These are phyloP conservation scores for Sebastes steindachneri DNA, from an alignment of 2,797 vertebrate genomes.

Conservation along the genomic window DNA sequence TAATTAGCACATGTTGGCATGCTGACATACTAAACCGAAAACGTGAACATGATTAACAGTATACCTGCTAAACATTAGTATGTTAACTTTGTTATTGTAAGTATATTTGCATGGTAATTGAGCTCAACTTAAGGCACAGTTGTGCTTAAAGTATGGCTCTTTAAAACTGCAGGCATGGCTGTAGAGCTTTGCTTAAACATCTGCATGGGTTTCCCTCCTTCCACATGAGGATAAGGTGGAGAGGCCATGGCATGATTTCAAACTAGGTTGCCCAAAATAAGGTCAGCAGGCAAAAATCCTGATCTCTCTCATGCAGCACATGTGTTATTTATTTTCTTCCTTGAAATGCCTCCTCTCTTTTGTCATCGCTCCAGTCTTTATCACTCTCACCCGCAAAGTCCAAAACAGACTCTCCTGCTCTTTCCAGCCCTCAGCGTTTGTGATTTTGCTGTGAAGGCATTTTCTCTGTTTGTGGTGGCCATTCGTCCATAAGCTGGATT, in stretches of 20 bases:
- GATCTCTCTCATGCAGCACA: neutral
- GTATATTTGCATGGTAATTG: neutral
- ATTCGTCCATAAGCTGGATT: conserved; percentile 71
- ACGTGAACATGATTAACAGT: neutral
- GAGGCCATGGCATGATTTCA: conserved; percentile 4
- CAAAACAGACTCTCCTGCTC: conserved; percentile 49
- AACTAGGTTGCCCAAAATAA: neutral
- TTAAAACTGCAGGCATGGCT: neutral
- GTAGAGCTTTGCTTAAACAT: neutral
- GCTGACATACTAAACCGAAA: neutral
- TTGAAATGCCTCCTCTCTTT: conserved; percentile 17
- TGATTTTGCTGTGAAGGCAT: conserved; percentile 67
- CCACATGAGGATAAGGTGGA: neutral
- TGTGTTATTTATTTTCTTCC: conserved; percentile 21
- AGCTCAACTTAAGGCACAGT: neutral
- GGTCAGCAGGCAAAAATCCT: neutral
- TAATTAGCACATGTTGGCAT: neutral
- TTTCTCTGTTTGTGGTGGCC: conserved; percentile 68
- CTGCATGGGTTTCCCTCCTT: neutral
- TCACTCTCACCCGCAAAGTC: conserved; percentile 42
- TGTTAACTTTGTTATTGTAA: neutral
- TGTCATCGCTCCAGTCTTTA: conserved; percentile 37
- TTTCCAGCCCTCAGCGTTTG: conserved; percentile 54
- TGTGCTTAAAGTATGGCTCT: neutral
- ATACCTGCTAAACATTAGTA: neutral